Evolutionary conservation across 2,113 vertebrate genomes (phyloP), one percentile per base, ranked within the genome.

Genomic region (Felis chaus): DNA sequence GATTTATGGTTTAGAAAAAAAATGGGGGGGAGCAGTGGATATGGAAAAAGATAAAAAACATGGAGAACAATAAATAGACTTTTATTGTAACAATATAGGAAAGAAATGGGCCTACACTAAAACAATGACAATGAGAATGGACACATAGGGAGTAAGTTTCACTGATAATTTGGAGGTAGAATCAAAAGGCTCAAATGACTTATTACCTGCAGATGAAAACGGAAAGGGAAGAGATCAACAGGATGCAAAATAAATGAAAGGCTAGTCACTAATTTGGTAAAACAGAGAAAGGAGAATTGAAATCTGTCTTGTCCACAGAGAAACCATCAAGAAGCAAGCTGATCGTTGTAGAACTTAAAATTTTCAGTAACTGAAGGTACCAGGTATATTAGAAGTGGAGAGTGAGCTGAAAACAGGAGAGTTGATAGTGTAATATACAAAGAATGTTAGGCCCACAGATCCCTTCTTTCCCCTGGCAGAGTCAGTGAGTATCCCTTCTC

Each of bases 1-100:
- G 41, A 61, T 45, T 33, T 71, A 90, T 79, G 27, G 83, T 95
- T 95, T 87, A 83, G 76, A 87, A 79, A 87, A 31, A 86, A 76
- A 90, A 83, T 31, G 15, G 21, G 19, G 45, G 39, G 14, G 14
- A 97, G 21, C 13, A 57, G 21, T 53, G 36, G 39, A 87, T 23
- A 36, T 74, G 33, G 63, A 68, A 69, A 83, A 88, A 88, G 5
- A 68, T 88, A 41, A 61, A 73, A 97, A 82, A 57, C 63, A 84
- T n/a, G 57, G 13, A 91, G 57, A 73, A 41, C 13, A 61, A 19
- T 16, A 83, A 61, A 19, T 16, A 83, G 45, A 53, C 2, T 88
- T 90, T 63, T 78, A 84, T 57, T 68, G 18, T 19, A 91, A 50
- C 29, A 45, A 2, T 39, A 31, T 12, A 85, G 12, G 18, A 79